Evolutionary conservation across 2,113 vertebrate genomes (phyloP).

Genomic region (Paratilapia polleni): DNA sequence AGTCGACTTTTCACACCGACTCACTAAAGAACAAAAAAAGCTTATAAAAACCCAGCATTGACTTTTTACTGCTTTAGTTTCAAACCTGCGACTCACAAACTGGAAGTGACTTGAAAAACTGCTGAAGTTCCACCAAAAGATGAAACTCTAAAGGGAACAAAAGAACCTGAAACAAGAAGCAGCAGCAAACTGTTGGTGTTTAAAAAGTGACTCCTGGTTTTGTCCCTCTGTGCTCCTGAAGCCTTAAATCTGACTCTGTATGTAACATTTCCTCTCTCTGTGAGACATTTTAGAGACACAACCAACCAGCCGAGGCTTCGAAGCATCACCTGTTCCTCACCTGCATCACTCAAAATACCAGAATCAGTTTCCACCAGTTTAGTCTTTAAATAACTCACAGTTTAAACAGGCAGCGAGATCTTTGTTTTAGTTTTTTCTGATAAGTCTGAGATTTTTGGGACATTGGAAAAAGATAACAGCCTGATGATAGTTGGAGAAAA

Average conservation of each 20-base stretch:
- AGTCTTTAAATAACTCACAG: too few species aligned
- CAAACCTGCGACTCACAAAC: conserved; percentile 32
- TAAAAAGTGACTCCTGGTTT: background rate
- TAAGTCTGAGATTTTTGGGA: too few species aligned
- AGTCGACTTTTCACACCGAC: background rate
- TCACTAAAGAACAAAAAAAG: background rate
- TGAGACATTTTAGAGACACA: background rate
- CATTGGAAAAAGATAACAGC: too few species aligned
- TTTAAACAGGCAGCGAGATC: too few species aligned
- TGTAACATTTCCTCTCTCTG: background rate
- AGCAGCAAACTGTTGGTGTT: background rate
- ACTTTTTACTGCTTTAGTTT: conserved; percentile 25
- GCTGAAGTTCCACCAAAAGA: background rate
- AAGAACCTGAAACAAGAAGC: background rate
- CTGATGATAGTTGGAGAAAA: too few species aligned
- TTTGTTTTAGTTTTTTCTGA: too few species aligned
- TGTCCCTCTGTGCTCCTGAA: conserved; percentile 35
- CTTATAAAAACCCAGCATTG: background rate
- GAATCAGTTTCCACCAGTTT: background rate
- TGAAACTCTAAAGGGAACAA: background rate
- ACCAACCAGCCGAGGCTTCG: background rate
- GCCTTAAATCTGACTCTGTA: conserved; percentile 53
- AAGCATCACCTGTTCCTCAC: background rate
- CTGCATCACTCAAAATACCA: background rate
- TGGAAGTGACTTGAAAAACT: conserved; percentile 53